Conservation (phyloP, 2,797 vertebrate genomes). For the Dendrocincla tyrannina region DNA sequence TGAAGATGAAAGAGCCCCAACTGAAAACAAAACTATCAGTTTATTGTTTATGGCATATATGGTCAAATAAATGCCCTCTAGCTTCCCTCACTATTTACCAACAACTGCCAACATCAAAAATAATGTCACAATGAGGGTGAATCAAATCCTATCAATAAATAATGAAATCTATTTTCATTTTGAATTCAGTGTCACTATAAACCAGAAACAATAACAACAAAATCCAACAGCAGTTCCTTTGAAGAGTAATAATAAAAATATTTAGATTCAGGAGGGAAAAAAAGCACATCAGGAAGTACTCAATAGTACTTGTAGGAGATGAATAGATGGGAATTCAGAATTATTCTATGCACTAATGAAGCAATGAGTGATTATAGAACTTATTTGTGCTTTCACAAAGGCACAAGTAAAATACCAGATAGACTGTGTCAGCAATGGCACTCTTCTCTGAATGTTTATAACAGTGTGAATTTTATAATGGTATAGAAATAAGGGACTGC, state of each 20-base stretch:
- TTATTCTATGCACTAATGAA: neutral
- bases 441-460: neutral
- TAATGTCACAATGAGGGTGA: constrained; percentile 53
- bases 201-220: neutral
- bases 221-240: constrained; percentile 5
- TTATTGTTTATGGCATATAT: constrained; percentile 47
- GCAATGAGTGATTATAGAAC: neutral
- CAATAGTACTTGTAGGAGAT: neutral
- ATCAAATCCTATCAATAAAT: constrained; percentile 60
- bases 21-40: neutral
- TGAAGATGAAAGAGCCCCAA: neutral
- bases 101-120: constrained; percentile 32
- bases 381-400: neutral
- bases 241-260: constrained; percentile 34
- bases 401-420: neutral
- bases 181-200: constrained; percentile 14
- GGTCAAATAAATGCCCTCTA: constrained; percentile 43
- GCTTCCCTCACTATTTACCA: constrained; percentile 8
- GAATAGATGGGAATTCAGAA: neutral
- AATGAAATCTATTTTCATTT: constrained; percentile 54
- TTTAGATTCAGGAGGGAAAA: neutral
- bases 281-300: neutral
- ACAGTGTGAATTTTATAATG: neutral
- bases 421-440: neutral
- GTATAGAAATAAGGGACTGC: neutral